A percentile compares a stretch with the other conserved stretches of the same genome.
Evolutionary conservation across 2,797 vertebrate species (phyloP).

Genomic region (Rallus crepitans): DNA sequence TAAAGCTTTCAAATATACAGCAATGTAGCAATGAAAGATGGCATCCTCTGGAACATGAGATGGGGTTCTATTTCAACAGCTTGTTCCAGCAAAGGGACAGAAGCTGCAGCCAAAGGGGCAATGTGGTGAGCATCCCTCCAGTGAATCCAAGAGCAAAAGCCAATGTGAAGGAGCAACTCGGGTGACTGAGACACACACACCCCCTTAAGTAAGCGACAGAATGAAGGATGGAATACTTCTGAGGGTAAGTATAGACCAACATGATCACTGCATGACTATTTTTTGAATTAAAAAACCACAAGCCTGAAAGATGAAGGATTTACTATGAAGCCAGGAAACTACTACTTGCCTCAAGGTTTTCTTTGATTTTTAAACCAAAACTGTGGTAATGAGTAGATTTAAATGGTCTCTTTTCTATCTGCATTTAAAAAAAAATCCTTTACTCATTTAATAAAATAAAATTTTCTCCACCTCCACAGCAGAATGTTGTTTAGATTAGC

Average conservation of each 20-base stretch:
- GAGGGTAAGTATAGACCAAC: constrained; percentile 75
- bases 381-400: background rate
- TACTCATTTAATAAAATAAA: background rate
- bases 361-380: background rate
- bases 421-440: background rate
- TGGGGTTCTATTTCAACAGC: constrained; percentile 51
- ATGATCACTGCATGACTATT: constrained; percentile 74
- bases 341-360: background rate
- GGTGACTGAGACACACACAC: constrained; percentile 83
- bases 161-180: constrained; percentile 81
- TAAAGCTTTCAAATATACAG: background rate
- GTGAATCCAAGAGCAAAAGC: constrained; percentile 79
- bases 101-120: constrained; percentile 73
- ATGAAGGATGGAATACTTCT: constrained; percentile 84
- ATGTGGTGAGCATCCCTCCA: constrained; percentile 81
- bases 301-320: constrained; percentile 79
- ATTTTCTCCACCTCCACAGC: background rate
- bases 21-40: background rate
- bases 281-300: constrained; percentile 70
- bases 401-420: background rate
- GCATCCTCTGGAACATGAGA: constrained; percentile 27
- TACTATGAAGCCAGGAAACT: constrained; percentile 42
- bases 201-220: constrained; percentile 89
- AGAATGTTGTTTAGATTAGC: background rate
- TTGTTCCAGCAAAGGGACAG: constrained; percentile 63